Conservation (phyloP, 2,113 vertebrate genomes). For the Theropithecus gelada region DNA sequence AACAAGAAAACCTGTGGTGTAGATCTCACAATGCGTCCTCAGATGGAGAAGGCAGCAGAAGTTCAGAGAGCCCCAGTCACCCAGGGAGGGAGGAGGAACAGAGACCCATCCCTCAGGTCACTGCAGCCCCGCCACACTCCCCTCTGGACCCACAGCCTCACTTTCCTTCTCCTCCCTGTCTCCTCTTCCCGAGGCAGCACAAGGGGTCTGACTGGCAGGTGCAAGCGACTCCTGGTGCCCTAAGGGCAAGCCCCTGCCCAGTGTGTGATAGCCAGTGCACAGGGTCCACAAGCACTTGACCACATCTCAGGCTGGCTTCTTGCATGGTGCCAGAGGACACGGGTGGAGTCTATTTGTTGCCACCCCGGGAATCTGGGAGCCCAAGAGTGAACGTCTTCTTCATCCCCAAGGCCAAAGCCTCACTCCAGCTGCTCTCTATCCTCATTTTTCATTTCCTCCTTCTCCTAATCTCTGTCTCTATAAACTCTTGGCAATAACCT, state of each 20-base stretch:
- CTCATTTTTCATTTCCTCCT: background rate
- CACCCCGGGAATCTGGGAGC: background rate
- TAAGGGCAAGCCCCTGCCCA: fast-evolving
- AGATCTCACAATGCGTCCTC: background rate
- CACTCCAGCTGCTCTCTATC: background rate
- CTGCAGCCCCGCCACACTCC: background rate
- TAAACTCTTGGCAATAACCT: slow-evolving; percentile 15
- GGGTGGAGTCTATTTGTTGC: background rate
- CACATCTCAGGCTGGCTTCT: background rate
- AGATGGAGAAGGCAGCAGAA: background rate
- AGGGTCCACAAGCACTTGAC: background rate
- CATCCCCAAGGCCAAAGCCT: background rate
- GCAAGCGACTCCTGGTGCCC: background rate
- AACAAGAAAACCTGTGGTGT: background rate
- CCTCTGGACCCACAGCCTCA: background rate
- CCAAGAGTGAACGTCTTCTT: background rate
- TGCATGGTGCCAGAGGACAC: background rate
- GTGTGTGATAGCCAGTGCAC: background rate
- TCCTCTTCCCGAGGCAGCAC: background rate
- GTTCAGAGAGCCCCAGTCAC: background rate
- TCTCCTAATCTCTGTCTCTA: background rate
- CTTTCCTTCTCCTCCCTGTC: background rate
- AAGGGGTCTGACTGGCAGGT: background rate
- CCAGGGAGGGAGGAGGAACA: background rate
- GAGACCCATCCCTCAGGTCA: background rate